Conservation (phyloP, 1,140 invertebrate species). For the Leucophenga varia region DNA sequence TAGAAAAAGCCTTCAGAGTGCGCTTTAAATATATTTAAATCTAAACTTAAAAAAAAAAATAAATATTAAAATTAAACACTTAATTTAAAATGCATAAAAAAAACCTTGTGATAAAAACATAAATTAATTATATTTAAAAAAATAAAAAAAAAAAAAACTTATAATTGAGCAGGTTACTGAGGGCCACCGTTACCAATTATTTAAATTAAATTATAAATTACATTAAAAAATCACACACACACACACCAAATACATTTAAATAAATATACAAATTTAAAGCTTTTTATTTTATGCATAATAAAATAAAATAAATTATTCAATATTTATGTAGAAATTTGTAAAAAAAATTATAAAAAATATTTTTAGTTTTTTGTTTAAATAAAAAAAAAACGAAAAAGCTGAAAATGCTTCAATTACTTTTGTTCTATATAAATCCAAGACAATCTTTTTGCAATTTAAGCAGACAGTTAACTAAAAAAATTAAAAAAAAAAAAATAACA, state of each 20-base stretch:
- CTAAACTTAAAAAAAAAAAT: constrained; percentile 10
- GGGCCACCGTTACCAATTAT: constrained; percentile 43
- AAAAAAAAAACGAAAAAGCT: constrained; percentile 11
- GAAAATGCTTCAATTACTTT: constrained; percentile 3
- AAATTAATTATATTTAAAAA: no score
- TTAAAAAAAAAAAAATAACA: constrained; percentile 9
- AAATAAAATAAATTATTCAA: constrained; percentile 1
- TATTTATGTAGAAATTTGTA: constrained; percentile 20
- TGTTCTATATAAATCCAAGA: constrained; percentile 28
- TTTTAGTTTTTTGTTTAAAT: constrained; percentile 17
- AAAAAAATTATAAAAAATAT: neutral
- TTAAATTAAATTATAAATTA: constrained; percentile 27
- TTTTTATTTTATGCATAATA: constrained; percentile 24
- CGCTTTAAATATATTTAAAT: constrained; percentile 9
- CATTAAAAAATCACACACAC: no score
- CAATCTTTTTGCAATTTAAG: constrained; percentile 45
- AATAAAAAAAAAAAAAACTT: constrained; percentile 15
- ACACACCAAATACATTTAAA: constrained; percentile 16
- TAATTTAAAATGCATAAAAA: constrained; percentile 20
- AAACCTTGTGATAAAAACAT: constrained; percentile 44
- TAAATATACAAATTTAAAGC: constrained; percentile 20
- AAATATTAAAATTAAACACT: constrained; percentile 13
- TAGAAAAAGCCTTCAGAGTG: constrained; percentile 9
- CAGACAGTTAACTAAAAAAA: neutral
- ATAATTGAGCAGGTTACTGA: constrained; percentile 44